Base-by-base conservation (phyloP, 2,113 vertebrate species). In the Oriolus oriolus region DNA sequence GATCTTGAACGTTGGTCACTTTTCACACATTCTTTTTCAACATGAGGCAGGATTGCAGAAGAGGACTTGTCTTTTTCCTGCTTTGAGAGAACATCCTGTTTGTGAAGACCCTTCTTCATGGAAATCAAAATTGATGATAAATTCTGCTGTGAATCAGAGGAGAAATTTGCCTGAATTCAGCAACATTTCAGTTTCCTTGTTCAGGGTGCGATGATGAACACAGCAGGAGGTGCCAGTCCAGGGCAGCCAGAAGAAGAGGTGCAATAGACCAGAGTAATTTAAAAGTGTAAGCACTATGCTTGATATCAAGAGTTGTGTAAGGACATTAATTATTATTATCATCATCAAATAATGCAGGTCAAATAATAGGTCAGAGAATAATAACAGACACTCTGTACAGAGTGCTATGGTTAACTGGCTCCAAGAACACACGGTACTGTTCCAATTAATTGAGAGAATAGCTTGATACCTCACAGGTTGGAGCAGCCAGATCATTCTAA, bases 401-500 rank as follows among this genome's bases (percentile, higher is more conserved):
- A 33, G 16, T 52, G 30, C 44, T 49, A 33, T 0, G 0, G 84
- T 85, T 83, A 87, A 64, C 75, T 84, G 53, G 53, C 75, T 89
- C 57, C 3, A 33, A 80, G 95, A 95, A 97, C 93, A 93, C 52
- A n/a, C 47, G 84, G 97, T 97, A 80, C 87, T 92, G 75, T 93
- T 97, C 93, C 93, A 95, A 92, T 93, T 96, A 96, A 96, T 97
- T 96, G 85, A 78, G 50, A 87, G 54, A 89, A 84, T 91, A 94
- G 88, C 81, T 96, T 95, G 90, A 60, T 94, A 88, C 87, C 93
- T 96, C 91, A 87, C 94, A 93, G 84, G 88, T 95, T 95, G 89
- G 54, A 96, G 78, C 81, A 96, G 92, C 73, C 88, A 79, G 75
- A 93, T 96, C 93, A 96, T 97, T 97, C 94, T 97, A 97, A 97